phyloP scores from a whole-genome alignment of 2,888 invertebrate genomes.

The Noctua pronuba region DNA sequence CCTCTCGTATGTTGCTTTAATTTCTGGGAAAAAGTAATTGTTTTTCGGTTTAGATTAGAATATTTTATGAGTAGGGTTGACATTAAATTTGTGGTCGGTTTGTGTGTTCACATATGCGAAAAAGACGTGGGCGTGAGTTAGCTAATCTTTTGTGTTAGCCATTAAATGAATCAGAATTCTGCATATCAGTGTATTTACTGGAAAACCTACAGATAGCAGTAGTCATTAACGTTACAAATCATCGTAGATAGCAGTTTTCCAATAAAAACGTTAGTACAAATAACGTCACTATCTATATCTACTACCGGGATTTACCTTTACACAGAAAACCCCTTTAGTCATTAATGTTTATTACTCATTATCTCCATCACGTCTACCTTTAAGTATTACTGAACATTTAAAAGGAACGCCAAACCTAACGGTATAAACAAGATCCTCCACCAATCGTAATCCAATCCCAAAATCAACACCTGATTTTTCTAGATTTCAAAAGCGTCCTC shows the following conservation, averaged over 20 bases:
- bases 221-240: not conserved
- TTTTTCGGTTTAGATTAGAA: conserved; percentile 33
- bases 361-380: not conserved
- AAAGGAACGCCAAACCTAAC: not conserved
- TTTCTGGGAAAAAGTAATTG: conserved; percentile 32
- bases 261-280: conserved; percentile 1
- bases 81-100: conserved; percentile 31
- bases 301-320: not conserved
- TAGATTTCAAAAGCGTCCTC: conserved; percentile 29
- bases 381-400: conserved; percentile 1
- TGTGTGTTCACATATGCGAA: not conserved
- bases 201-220: not conserved
- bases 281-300: not conserved
- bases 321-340: conserved; percentile 4
- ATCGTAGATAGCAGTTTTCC: conserved; percentile 1
- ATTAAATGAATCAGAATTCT: conserved; percentile 5
- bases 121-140: not conserved
- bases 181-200: not conserved
- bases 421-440: not conserved
- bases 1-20: conserved; percentile 34
- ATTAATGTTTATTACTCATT: conserved; percentile 12
- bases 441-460: conserved; percentile 11
- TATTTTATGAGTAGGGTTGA: conserved; percentile 41
- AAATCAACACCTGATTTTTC: conserved; percentile 31
- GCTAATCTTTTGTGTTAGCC: not conserved